These are phyloP conservation scores for Bombus consobrinus DNA, from an alignment of 1,140 invertebrate species.

Conservation along the genomic window DNA sequence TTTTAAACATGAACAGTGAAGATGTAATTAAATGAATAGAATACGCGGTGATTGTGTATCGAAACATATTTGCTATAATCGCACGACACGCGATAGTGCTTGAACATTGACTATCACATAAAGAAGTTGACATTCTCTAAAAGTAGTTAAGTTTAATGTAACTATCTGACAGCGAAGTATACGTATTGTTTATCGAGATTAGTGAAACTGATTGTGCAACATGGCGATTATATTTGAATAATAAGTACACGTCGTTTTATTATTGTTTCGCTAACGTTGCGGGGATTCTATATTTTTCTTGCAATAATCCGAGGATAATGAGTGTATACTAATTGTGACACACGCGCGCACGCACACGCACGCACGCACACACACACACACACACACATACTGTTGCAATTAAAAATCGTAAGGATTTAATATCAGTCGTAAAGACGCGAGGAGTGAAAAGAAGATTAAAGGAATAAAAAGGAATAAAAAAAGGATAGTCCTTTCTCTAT, in stretches of 20 bases:
- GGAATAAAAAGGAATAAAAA: neutral
- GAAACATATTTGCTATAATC: constrained; percentile 8
- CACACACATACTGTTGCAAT: neutral
- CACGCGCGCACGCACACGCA: neutral
- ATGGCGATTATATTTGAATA: constrained; percentile 51
- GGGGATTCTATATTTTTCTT: neutral
- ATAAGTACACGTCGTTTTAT: constrained; percentile 34
- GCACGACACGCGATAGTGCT: neutral
- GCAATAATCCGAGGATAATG: neutral
- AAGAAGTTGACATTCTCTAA: neutral
- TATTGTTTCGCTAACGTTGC: neutral
- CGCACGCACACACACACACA: rapidly evolving
- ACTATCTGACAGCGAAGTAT: neutral
- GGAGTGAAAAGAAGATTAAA: neutral
- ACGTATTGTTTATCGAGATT: constrained; percentile 36
- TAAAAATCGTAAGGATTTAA: neutral
- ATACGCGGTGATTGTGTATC: neutral
- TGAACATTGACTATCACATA: neutral
- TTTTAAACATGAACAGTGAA: constrained; percentile 36
- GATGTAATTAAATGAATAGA: constrained; percentile 23
- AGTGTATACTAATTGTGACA: neutral
- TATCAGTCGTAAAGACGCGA: neutral
- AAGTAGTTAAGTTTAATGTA: neutral
- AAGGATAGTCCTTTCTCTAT: neutral
- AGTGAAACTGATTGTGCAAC: constrained; percentile 25